Conservation (phyloP, 2,888 invertebrate genomes). For the Synergus japonicus region DNA sequence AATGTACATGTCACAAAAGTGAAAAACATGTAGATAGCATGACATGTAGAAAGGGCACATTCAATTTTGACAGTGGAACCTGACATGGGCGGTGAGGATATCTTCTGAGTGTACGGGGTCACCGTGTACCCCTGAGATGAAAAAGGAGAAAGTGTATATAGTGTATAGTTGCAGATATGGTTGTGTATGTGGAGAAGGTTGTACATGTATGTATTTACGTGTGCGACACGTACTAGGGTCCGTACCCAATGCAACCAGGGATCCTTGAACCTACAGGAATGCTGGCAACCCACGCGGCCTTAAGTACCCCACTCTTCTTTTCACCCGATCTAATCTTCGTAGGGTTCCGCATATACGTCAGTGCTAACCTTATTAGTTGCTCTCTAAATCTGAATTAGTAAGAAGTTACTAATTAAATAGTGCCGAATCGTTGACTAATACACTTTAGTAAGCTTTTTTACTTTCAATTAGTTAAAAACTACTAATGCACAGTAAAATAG, state of each 20-base stretch:
- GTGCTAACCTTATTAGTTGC: conserved; percentile 41
- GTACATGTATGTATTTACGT: conserved; percentile 1
- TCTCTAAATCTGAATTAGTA: no score
- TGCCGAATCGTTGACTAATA: no score
- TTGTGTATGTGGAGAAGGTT: background rate
- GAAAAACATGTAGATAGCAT: background rate
- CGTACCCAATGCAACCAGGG: conserved; percentile 62
- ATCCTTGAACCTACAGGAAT: conserved; percentile 76
- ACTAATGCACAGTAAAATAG: no score
- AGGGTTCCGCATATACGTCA: conserved; percentile 62
- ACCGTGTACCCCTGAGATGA: conserved; percentile 24
- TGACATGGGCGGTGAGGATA: conserved; percentile 26
- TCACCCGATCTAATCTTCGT: conserved; percentile 67
- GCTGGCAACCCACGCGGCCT: conserved; percentile 73
- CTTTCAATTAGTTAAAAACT: no score
- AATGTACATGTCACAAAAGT: background rate
- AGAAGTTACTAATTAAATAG: no score
- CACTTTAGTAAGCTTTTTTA: no score
- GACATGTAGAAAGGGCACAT: conserved; percentile 30
- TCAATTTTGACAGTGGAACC: conserved; percentile 33
- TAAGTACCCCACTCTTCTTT: conserved; percentile 65
- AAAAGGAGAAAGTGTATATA: conserved; percentile 34
- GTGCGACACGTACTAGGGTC: conserved; percentile 27
- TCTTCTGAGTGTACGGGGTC: conserved; percentile 4
- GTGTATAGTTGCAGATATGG: background rate